Percentiles rank a stretch among this genome's conserved stretches.
phyloP scores from a whole-genome alignment of 2,888 invertebrate species.

The Saturnia pavonia region DNA sequence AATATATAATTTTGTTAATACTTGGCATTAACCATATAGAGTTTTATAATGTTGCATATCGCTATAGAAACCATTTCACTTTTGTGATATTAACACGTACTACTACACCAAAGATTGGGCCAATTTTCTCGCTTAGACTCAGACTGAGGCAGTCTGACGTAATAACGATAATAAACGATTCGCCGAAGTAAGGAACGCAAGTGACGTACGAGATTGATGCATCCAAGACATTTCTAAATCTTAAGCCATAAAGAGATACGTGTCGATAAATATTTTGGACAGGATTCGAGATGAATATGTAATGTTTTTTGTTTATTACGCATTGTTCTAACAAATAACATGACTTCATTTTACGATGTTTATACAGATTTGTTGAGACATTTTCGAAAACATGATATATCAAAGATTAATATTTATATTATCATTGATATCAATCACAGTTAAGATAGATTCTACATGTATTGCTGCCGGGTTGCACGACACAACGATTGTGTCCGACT shows the following conservation, averaged over 20 bases:
- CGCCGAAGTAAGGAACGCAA: background rate
- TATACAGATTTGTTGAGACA: background rate
- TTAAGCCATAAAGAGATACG: background rate
- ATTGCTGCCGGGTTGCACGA: no score
- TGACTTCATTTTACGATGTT: background rate
- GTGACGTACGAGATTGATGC: constrained; percentile 7
- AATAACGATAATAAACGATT: constrained; percentile 13
- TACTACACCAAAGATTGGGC: background rate
- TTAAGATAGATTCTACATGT: no score
- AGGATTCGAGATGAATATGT: background rate
- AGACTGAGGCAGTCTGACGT: background rate
- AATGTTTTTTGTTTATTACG: background rate
- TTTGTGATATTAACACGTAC: background rate
- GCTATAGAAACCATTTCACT: background rate
- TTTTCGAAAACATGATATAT: background rate
- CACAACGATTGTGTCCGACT: no score
- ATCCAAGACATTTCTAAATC: background rate
- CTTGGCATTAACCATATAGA: background rate
- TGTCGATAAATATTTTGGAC: background rate
- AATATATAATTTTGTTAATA: no score
- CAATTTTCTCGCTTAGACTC: background rate
- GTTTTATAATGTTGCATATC: background rate
- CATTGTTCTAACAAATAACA: no score
- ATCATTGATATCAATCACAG: background rate
- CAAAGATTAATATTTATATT: background rate